phyloP scores from a whole-genome alignment of 2,888 invertebrate species.

The Polydrusus pterygomalis region DNA sequence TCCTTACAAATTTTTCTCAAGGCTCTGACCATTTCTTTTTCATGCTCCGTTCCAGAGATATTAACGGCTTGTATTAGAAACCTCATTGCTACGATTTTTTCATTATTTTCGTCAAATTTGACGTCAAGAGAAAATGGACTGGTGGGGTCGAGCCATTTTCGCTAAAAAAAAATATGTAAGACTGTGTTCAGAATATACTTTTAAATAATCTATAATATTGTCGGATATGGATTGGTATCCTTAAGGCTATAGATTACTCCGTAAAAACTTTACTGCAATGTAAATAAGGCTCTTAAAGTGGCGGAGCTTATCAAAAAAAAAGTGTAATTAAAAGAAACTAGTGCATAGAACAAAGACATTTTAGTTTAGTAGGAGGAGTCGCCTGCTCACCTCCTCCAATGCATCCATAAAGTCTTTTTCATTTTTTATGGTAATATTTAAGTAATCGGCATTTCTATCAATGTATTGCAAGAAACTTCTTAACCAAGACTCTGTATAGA shows the following conservation, averaged over 20 bases:
- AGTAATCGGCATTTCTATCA: slow-evolving; percentile 82
- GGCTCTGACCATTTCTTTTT: slow-evolving; percentile 92
- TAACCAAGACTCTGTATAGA: slow-evolving; percentile 93
- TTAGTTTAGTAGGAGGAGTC: too few relatives aligned
- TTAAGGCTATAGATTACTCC: too few relatives aligned
- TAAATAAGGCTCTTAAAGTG: too few relatives aligned
- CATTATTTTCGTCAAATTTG: slow-evolving; percentile 81
- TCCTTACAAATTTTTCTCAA: slow-evolving; percentile 84
- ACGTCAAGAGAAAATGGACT: slow-evolving; percentile 90
- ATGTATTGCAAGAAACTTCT: slow-evolving; percentile 87
- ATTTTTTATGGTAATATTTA: slow-evolving; percentile 84
- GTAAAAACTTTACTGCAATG: too few relatives aligned
- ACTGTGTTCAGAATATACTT: not conserved
- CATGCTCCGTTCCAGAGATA: slow-evolving; percentile 91
- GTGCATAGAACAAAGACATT: too few relatives aligned
- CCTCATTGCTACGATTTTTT: slow-evolving; percentile 87
- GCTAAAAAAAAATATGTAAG: slow-evolving; percentile 71
- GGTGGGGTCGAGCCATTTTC: slow-evolving; percentile 82
- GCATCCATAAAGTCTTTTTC: slow-evolving; percentile 84
- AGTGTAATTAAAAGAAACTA: too few relatives aligned
- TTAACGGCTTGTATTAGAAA: slow-evolving; percentile 92
- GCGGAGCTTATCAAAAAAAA: too few relatives aligned
- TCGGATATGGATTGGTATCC: too few relatives aligned
- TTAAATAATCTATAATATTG: too few relatives aligned
- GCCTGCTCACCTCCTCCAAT: slow-evolving; percentile 77